Evolutionary conservation across 1,140 invertebrate genomes (phyloP), one percentile per base, ranked within the genome.

Genomic region (Manduca sexta): DNA sequence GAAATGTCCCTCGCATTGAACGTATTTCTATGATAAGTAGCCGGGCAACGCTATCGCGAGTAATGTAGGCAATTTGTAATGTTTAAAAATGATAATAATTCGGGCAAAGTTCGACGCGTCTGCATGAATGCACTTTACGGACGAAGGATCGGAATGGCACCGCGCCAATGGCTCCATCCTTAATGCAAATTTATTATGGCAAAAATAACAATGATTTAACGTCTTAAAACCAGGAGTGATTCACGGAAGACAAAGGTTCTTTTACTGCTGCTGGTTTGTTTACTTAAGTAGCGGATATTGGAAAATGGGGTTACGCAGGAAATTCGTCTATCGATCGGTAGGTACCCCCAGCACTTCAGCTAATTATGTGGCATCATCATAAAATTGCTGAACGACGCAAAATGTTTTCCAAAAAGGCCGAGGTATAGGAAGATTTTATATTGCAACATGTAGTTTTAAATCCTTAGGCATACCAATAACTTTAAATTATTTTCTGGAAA

Each of bases 251-350:
- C 33, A 18, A 26, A 21, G 11, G 33, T 13, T 39, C 16, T 46
- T 15, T 18, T 11, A 14, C 7, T 45, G 8, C 10, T 40, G 6
- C 11, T 42, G 33, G 41, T 44, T 53, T 44, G 45, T 53, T 56
- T 53, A 30, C 51, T 53, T 56, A 50, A 60, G 53, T 26, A 55
- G 48, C 74, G 78, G 78, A 82, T 82, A 82, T 82, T 77, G 75
- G 69, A 58, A 73, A 77, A 69, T 74, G 69, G 78, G 78, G 78
- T 71, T 60, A 56, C 37, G 52, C 78, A 82, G 78, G 78, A 82
- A 82, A 74, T 74, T 77, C 53, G 50, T 46, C 37, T 46, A 74
- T 77, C 67, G 72, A 75, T 69, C 61, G 41, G 29, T 17, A 43
- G 12, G n/a, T n/a, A n/a, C 52, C 29, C 42, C 7, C 16, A 29